These are phyloP conservation scores for Acanthurus lineatus DNA, from an alignment of 2,797 vertebrate genomes.

Conservation along the genomic window DNA sequence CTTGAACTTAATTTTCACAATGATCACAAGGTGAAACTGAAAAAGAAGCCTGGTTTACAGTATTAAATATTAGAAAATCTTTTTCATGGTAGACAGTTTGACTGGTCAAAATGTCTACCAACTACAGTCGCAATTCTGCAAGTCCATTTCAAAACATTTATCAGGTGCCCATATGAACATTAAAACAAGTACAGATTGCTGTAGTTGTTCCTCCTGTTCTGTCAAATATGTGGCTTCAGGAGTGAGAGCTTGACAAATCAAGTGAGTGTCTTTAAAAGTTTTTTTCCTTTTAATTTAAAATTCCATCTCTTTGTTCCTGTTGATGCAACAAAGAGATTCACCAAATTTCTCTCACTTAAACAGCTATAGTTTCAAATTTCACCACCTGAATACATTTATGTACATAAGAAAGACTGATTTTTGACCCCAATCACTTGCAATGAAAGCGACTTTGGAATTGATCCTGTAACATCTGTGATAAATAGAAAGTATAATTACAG, in stretches of 20 bases:
- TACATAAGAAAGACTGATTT: neutral
- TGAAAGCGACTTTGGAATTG: neutral
- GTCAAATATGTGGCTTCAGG: neutral
- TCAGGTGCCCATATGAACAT: neutral
- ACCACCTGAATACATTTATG: too few species aligned
- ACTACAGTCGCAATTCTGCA: neutral
- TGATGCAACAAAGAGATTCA: too few species aligned
- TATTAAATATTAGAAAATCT: neutral
- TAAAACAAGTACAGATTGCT: neutral
- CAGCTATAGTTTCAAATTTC: neutral
- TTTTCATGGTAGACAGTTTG: neutral
- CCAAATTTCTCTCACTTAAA: neutral
- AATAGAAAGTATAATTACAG: neutral
- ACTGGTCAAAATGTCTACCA: neutral
- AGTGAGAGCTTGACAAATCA: too few species aligned
- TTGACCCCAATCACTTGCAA: neutral
- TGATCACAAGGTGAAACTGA: slow-evolving; percentile 18
- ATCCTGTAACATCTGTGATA: neutral
- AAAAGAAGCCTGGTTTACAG: neutral
- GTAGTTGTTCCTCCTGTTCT: neutral
- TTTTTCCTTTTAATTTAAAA: neutral
- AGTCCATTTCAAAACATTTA: neutral
- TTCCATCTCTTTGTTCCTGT: neutral
- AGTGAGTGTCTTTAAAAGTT: neutral
- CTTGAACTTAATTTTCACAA: neutral